Evolutionary conservation across 1,140 invertebrate species (phyloP).

Genomic region (Bombus waltoni): DNA sequence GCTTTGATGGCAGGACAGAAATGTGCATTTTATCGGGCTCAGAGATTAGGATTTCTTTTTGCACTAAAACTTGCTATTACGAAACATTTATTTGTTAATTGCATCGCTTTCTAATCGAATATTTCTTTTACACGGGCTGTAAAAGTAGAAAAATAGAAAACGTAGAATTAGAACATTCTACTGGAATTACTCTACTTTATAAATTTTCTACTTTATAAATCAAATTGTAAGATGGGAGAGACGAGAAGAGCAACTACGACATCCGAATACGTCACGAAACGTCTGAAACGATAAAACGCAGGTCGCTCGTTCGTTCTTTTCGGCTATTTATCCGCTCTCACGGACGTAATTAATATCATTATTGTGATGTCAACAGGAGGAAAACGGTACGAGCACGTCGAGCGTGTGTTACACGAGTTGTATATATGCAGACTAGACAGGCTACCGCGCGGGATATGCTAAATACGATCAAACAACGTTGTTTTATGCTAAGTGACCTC

Average conservation of each 20-base stretch:
- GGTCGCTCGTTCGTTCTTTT: not conserved
- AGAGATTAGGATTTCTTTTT: not conserved
- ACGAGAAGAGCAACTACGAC: not conserved
- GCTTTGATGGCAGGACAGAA: not conserved
- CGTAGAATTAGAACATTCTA: not conserved
- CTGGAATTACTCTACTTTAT: not conserved
- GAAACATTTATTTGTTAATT: not conserved
- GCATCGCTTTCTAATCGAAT: not conserved
- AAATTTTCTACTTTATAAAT: not conserved
- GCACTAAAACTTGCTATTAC: not conserved
- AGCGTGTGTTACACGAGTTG: conserved; percentile 62
- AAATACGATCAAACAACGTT: conserved; percentile 68
- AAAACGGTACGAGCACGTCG: conserved; percentile 48
- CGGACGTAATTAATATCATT: conserved; percentile 70
- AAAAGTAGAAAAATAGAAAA: no score
- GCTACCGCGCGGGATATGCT: conserved; percentile 65
- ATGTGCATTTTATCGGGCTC: not conserved
- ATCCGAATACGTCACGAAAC: conserved; percentile 1
- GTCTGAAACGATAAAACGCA: conserved; percentile 36
- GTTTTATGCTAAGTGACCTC: conserved; percentile 69
- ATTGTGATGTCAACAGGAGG: conserved; percentile 67
- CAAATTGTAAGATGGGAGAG: not conserved
- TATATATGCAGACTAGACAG: conserved; percentile 51
- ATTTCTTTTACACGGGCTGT: no score
- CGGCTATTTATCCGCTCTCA: conserved; percentile 33